Percentiles rank a stretch among this genome's conserved stretches.
phyloP scores from a whole-genome alignment of 2,113 vertebrate genomes.

The Castor canadensis region DNA sequence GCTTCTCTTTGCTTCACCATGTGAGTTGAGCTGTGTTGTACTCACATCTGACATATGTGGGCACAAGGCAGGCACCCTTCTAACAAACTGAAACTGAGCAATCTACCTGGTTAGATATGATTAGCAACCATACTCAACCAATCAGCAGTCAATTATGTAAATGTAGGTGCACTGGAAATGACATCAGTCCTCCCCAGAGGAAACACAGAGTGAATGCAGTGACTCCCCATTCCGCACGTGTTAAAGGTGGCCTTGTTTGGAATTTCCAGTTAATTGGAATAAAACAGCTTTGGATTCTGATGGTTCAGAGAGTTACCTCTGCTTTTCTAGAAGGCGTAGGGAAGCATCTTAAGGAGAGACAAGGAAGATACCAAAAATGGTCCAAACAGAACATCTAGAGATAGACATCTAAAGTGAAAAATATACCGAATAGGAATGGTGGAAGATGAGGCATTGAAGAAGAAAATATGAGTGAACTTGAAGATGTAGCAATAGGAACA shows the following conservation, averaged over 20 bases:
- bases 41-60: accelerated
- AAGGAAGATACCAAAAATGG: no score
- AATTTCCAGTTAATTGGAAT: neutral
- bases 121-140: neutral
- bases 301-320: neutral
- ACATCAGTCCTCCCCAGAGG: neutral
- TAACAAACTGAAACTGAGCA: neutral
- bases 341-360: neutral
- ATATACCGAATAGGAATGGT: neutral
- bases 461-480: neutral
- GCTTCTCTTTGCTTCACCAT: neutral
- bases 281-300: constrained; percentile 1
- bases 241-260: neutral
- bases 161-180: neutral
- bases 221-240: neutral
- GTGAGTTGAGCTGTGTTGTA: neutral
- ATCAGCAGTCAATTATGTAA: neutral
- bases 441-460: neutral
- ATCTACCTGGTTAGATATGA: neutral
- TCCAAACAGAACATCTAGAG: neutral
- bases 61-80: neutral
- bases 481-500: neutral
- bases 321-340: neutral
- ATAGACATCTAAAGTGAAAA: neutral
- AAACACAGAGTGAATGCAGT: neutral